These are phyloP conservation scores for Xiphophorus birchmanni DNA, from an alignment of 2,797 vertebrate genomes.

Conservation along the genomic window DNA sequence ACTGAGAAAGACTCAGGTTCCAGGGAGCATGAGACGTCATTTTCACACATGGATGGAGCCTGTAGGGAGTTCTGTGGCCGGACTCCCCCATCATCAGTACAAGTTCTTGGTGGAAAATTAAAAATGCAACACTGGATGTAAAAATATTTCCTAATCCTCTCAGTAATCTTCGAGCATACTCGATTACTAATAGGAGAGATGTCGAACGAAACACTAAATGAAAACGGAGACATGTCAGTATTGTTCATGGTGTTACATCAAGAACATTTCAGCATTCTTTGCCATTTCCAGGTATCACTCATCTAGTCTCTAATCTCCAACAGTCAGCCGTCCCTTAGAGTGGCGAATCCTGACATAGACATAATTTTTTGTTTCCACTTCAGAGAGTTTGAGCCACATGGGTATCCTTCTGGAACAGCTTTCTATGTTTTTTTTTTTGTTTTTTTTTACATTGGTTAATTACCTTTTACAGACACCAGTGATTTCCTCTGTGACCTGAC, in stretches of 20 bases:
- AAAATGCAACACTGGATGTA: neutral
- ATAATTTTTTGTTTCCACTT: neutral
- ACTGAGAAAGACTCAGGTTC: no score
- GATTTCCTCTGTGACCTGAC: slow-evolving; percentile 1
- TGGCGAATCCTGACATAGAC: neutral
- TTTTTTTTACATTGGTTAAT: slow-evolving; percentile 4
- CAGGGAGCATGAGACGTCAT: no score
- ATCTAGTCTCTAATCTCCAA: neutral
- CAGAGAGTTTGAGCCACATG: neutral
- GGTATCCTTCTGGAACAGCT: neutral
- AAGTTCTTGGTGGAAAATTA: no score
- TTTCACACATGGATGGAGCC: no score
- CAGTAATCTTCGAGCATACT: neutral
- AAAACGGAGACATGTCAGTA: neutral
- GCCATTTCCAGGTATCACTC: neutral
- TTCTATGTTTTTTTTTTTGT: neutral
- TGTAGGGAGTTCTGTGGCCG: no score
- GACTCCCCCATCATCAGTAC: no score
- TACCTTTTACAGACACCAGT: neutral
- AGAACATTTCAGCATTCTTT: neutral
- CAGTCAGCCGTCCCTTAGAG: neutral
- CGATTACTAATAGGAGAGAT: neutral
- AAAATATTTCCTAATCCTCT: neutral
- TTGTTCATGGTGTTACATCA: neutral
- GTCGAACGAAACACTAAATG: neutral